Conservation (phyloP, 1,140 invertebrate species). For the Ruditapes philippinarum region DNA sequence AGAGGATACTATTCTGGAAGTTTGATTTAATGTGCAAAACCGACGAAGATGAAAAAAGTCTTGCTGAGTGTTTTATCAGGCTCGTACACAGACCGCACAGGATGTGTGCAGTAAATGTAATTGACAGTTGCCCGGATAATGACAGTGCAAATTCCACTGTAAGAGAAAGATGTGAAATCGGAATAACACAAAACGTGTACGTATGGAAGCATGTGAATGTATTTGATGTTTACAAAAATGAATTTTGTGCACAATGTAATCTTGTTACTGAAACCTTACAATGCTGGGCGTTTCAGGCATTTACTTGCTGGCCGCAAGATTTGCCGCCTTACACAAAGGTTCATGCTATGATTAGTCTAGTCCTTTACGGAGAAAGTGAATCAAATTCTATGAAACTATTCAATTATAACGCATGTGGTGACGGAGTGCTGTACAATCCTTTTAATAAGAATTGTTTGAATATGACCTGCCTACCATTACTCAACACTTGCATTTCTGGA, state of each 20-base stretch:
- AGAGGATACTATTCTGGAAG: background rate
- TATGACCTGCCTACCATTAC: background rate
- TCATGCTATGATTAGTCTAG: background rate
- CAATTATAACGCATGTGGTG: background rate
- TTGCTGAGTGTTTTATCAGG: background rate
- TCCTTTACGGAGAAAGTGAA: background rate
- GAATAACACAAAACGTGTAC: background rate
- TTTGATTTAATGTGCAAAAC: background rate
- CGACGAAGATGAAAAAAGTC: background rate
- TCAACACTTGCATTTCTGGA: background rate
- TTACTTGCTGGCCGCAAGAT: background rate
- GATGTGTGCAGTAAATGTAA: background rate
- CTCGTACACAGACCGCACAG: background rate
- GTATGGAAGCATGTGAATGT: background rate
- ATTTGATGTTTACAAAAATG: background rate
- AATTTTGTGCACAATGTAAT: constrained; percentile 3
- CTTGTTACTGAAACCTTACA: background rate
- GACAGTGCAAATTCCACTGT: background rate
- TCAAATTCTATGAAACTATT: background rate
- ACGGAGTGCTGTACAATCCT: background rate
- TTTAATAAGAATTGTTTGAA: background rate
- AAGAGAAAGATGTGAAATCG: background rate
- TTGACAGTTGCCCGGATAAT: background rate
- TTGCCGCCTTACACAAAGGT: background rate
- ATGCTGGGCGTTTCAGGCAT: background rate